Conservation (phyloP, 2,888 invertebrate genomes). For the Therioaphis trifolii region DNA sequence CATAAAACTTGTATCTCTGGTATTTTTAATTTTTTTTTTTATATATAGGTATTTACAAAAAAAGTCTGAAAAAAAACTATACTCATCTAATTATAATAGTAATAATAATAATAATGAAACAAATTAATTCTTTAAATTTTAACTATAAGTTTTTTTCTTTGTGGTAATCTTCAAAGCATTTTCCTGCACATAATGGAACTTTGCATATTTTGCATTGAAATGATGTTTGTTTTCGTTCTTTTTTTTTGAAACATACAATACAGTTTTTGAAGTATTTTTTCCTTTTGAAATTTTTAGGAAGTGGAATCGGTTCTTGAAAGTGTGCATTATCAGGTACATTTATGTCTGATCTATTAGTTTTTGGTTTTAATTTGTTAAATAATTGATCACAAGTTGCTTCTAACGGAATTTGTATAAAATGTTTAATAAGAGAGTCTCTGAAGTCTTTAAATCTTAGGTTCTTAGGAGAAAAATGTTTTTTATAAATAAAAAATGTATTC, state of each 20-base stretch:
- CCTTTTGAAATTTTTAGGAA: neutral
- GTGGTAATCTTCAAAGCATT: no score
- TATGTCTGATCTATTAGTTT: conserved; percentile 14
- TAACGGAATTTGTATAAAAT: conserved; percentile 6
- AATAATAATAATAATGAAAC: neutral
- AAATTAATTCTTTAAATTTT: no score
- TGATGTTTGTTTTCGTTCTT: conserved; percentile 21
- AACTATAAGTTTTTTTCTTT: no score
- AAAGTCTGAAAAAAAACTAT: neutral
- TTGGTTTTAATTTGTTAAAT: conserved; percentile 4
- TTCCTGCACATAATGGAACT: no score
- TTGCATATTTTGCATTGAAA: conserved; percentile 21
- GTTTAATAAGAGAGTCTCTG: no score
- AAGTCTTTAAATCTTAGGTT: conserved; percentile 16
- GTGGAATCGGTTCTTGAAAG: conserved; percentile 32
- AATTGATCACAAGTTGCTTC: neutral
- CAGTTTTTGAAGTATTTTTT: conserved; percentile 39
- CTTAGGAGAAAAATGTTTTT: conserved; percentile 24
- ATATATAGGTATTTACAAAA: neutral
- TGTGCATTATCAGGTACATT: no score
- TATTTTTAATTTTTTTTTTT: neutral
- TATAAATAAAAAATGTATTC: conserved; percentile 33
- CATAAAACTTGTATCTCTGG: neutral
- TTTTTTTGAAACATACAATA: conserved; percentile 3
- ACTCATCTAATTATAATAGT: no score